phyloP scores from a whole-genome alignment of 2,797 vertebrate genomes.

The Carcharodon carcharias region DNA sequence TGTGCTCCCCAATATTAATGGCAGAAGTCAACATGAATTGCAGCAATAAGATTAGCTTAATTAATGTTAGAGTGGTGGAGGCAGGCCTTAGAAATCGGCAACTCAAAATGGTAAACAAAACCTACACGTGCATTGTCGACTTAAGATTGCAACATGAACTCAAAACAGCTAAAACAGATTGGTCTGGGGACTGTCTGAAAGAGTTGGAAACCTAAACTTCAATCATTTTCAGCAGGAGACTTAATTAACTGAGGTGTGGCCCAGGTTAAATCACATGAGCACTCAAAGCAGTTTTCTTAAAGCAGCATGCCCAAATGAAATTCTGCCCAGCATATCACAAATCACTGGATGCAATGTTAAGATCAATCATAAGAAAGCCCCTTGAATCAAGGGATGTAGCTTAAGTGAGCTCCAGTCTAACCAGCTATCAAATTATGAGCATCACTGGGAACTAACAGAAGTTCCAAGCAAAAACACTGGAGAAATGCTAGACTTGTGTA shows the following conservation, averaged over 20 bases:
- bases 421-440: background rate
- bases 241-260: background rate
- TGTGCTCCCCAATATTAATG: background rate
- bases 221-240: background rate
- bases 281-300: no score
- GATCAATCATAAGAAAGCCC: background rate
- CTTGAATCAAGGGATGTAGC: background rate
- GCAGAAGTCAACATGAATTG: background rate
- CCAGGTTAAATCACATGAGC: background rate
- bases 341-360: background rate
- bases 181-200: no score
- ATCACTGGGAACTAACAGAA: background rate
- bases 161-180: background rate
- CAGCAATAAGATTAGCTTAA: background rate
- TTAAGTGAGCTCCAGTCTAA: background rate
- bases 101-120: background rate
- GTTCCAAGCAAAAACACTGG: background rate
- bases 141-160: background rate
- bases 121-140: background rate
- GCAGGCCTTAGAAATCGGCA: background rate
- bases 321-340: background rate
- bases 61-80: background rate
- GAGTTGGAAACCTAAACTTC: background rate
- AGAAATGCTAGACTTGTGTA: background rate
- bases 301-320: no score